phyloP scores from a whole-genome alignment of 2,797 vertebrate species.

The Enteromius trimaculatus region DNA sequence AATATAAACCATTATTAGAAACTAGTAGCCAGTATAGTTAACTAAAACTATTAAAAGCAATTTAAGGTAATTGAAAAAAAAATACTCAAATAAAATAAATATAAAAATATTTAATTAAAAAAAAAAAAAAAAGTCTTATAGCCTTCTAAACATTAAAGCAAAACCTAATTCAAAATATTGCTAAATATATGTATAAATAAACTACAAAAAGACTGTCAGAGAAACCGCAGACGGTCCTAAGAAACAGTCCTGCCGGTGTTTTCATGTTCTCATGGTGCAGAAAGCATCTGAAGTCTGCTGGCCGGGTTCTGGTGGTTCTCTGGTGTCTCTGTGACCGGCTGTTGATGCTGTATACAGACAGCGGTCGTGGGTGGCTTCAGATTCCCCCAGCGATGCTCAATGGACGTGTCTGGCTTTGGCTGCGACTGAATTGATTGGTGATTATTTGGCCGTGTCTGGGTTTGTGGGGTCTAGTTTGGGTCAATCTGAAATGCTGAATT shows the following conservation, averaged over 20 bases:
- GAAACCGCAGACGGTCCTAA: not conserved
- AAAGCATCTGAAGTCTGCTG: not conserved
- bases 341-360: conserved; percentile 54
- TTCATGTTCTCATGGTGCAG: conserved; percentile 11
- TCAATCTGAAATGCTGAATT: conserved; percentile 2
- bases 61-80: not conserved
- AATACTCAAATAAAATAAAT: not conserved
- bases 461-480: conserved; percentile 36
- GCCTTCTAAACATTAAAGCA: not conserved
- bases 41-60: not conserved
- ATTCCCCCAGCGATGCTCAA: conserved; percentile 47
- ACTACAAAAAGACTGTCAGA: not conserved
- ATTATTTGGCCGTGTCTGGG: conserved; percentile 43
- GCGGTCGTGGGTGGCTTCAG: conserved; percentile 54
- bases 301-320: conserved; percentile 10
- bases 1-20: not conserved
- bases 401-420: conserved; percentile 43
- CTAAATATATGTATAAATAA: not conserved
- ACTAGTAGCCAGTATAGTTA: not conserved
- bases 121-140: not conserved
- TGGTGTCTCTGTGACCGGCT: conserved; percentile 48
- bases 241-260: not conserved
- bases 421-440: conserved; percentile 26
- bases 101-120: not conserved
- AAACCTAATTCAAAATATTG: not conserved